Conservation (phyloP, 2,797 vertebrate genomes). For the Lepus townsendii region DNA sequence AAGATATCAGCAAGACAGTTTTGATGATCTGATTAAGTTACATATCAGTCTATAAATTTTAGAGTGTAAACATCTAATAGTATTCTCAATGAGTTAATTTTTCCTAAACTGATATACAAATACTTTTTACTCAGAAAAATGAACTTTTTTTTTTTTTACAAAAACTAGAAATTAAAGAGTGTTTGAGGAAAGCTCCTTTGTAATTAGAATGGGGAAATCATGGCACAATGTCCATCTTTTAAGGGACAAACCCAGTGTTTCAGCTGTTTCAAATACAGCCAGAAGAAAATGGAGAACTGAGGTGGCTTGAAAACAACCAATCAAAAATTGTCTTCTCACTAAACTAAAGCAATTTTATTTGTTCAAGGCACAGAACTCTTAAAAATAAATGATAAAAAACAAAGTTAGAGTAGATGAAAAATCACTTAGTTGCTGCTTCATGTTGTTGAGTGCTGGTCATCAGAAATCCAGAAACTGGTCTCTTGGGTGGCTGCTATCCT, state of each 20-base stretch:
- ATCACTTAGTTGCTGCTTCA: slow-evolving; percentile 58
- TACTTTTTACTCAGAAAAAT: slow-evolving; percentile 76
- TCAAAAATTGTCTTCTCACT: slow-evolving; percentile 64
- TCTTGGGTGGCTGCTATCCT: slow-evolving; percentile 32
- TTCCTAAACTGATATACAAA: slow-evolving; percentile 77
- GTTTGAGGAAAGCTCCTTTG: slow-evolving; percentile 41
- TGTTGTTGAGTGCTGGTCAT: slow-evolving; percentile 36
- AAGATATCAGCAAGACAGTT: slow-evolving; percentile 72
- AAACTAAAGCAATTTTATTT: slow-evolving; percentile 63
- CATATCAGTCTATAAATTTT: slow-evolving; percentile 53
- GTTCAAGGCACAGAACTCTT: slow-evolving; percentile 58
- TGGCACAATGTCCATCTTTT: background rate
- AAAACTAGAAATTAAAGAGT: slow-evolving; percentile 76
- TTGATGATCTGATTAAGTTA: slow-evolving; percentile 54
- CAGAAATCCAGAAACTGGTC: slow-evolving; percentile 53
- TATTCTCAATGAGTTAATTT: slow-evolving; percentile 71
- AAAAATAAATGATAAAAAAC: slow-evolving; percentile 65
- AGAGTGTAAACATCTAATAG: slow-evolving; percentile 53
- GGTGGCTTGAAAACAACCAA: background rate
- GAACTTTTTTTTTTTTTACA: slow-evolving; percentile 54
- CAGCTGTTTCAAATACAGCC: background rate
- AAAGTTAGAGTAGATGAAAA: slow-evolving; percentile 53
- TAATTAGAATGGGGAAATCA: slow-evolving; percentile 68
- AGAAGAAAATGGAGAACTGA: slow-evolving; percentile 55
- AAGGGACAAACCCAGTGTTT: background rate